Conservation (phyloP, 2,888 invertebrate genomes). For the Cephus spinipes region DNA sequence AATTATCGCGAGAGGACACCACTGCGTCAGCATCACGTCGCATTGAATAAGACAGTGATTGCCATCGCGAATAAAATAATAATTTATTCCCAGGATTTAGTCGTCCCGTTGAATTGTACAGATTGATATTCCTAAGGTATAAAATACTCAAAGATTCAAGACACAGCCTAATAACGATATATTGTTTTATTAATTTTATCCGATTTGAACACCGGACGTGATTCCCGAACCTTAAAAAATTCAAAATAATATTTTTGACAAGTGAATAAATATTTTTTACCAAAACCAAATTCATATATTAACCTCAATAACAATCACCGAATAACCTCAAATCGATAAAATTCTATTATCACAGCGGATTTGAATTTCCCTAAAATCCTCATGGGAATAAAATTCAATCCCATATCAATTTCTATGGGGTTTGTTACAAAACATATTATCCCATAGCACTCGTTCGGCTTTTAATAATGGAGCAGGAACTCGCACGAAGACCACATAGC, state of each 20-base stretch:
- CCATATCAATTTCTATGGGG: neutral
- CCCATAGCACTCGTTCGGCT: constrained; percentile 39
- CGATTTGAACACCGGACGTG: neutral
- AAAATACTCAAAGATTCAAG: constrained; percentile 1
- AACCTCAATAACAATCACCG: neutral
- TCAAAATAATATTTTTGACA: no score
- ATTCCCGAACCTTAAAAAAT: neutral
- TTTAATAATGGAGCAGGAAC: constrained; percentile 52
- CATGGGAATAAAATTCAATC: neutral
- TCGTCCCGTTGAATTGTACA: constrained; percentile 9
- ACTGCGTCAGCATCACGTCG: constrained; percentile 21
- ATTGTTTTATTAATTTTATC: constrained; percentile 58
- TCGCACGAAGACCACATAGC: constrained; percentile 36
- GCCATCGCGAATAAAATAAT: constrained; percentile 58
- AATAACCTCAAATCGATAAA: neutral
- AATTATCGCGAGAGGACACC: neutral
- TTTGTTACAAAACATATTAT: neutral
- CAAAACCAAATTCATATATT: no score
- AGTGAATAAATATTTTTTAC: constrained; percentile 1
- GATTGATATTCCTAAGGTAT: neutral
- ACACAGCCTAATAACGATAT: constrained; percentile 47
- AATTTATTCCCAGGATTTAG: constrained; percentile 55
- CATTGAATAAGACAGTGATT: constrained; percentile 62
- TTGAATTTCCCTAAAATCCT: neutral
- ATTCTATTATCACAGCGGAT: neutral